These are phyloP conservation scores for Zaprionus camerounensis DNA, from an alignment of 1,140 invertebrate genomes.

Conservation along the genomic window DNA sequence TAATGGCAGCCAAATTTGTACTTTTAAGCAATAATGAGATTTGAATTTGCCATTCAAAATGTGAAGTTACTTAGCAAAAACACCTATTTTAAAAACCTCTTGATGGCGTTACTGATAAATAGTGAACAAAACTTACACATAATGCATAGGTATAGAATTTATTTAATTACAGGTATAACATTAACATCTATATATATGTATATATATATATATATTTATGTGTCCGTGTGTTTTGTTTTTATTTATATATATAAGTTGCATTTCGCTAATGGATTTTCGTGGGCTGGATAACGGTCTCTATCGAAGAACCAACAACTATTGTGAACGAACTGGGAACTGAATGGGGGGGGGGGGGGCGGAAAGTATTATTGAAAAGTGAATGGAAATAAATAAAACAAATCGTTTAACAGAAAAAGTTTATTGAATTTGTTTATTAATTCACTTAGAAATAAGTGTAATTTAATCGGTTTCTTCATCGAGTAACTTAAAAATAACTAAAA, in stretches of 20 bases:
- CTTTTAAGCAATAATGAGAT: no score
- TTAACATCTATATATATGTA: slow-evolving; percentile 79
- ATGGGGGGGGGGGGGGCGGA: neutral
- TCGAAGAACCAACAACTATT: slow-evolving; percentile 45
- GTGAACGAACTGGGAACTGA: neutral
- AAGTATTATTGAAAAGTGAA: slow-evolving; percentile 7
- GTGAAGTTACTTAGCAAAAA: no score
- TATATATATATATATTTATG: slow-evolving; percentile 61
- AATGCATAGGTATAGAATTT: slow-evolving; percentile 80
- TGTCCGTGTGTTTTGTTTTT: slow-evolving; percentile 37
- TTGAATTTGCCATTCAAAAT: no score
- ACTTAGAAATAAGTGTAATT: slow-evolving; percentile 79
- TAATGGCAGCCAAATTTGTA: no score
- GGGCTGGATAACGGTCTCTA: slow-evolving; percentile 54
- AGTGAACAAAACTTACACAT: slow-evolving; percentile 20
- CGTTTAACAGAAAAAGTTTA: slow-evolving; percentile 58
- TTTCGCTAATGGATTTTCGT: slow-evolving; percentile 65
- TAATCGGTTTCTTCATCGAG: slow-evolving; percentile 74
- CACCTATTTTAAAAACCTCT: no score
- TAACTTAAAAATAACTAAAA: slow-evolving; percentile 83
- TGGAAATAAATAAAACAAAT: slow-evolving; percentile 38
- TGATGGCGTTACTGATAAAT: neutral
- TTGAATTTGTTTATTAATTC: slow-evolving; percentile 59
- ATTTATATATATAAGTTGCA: slow-evolving; percentile 45
- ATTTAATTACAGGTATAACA: slow-evolving; percentile 81